A percentile compares a stretch with the other conserved stretches of the same genome.
phyloP scores from a whole-genome alignment of 2,797 vertebrate genomes.

The Pseudopleuronectes americanus region DNA sequence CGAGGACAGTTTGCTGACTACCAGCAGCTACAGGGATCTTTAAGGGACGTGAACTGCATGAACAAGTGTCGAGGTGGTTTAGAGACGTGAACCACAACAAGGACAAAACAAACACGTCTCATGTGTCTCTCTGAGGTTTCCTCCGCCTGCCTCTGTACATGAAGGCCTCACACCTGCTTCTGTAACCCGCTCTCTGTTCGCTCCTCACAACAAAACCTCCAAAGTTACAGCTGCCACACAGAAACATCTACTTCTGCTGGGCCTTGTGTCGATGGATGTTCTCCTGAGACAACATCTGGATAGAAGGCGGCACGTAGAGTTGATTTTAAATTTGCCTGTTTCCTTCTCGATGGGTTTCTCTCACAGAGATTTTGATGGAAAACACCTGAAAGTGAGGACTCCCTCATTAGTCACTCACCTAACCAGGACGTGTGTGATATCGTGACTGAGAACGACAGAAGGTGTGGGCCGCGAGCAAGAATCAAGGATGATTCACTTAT shows the following conservation, averaged over 20 bases:
- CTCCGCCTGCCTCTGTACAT: constrained; percentile 70
- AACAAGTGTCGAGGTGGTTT: constrained; percentile 65
- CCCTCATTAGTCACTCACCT: constrained; percentile 77
- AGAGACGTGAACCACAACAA: constrained; percentile 84
- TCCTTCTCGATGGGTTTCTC: too few relatives aligned
- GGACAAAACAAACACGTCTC: constrained; percentile 84
- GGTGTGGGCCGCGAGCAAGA: constrained; percentile 68
- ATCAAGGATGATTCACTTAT: constrained; percentile 68
- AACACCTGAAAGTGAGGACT: constrained; percentile 79
- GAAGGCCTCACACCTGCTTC: constrained; percentile 70
- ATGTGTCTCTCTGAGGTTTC: constrained; percentile 86
- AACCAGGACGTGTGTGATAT: constrained; percentile 54
- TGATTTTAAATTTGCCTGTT: too few relatives aligned
- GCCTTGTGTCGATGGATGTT: not conserved
- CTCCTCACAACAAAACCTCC: constrained; percentile 16
- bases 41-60: constrained; percentile 29
- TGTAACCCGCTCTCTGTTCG: constrained; percentile 54
- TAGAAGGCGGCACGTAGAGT: not conserved
- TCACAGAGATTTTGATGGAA: constrained; percentile 66
- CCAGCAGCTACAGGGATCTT: constrained; percentile 31
- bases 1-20: not conserved
- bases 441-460: constrained; percentile 77
- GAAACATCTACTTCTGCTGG: not conserved
- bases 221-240: constrained; percentile 2
- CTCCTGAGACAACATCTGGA: constrained; percentile 1